Percentiles rank a stretch among this genome's conserved stretches.
These are phyloP conservation scores for Ophiothrix spiculata DNA, from an alignment of 35 echinoderm and acorn worm species.

Conservation along the genomic window DNA sequence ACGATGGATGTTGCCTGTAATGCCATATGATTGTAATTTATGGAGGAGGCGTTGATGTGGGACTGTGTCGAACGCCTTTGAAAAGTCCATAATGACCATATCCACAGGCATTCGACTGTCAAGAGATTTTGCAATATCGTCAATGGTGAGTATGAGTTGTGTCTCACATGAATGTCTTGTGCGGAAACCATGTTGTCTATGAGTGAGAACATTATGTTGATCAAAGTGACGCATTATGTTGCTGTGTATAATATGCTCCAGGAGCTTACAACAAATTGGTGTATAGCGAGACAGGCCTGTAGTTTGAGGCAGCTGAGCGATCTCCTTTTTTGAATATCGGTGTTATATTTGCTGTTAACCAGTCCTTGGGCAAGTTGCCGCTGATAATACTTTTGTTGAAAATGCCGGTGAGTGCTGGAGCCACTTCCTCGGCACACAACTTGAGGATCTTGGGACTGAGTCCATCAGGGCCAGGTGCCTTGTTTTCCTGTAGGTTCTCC, in stretches of 20 bases:
- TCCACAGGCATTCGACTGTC: constrained; percentile 21
- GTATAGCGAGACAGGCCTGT: constrained; percentile 29
- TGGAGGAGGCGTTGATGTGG: constrained; percentile 27
- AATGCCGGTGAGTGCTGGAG: not conserved
- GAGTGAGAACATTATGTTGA: not conserved
- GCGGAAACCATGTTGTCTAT: constrained; percentile 2
- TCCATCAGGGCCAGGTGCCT: constrained; percentile 9
- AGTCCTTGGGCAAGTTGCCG: constrained; percentile 6
- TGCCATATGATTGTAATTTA: constrained; percentile 35
- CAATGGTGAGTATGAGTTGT: too few relatives aligned
- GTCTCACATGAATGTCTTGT: not conserved
- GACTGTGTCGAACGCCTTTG: constrained; percentile 18
- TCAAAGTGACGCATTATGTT: constrained; percentile 22
- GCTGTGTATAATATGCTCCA: constrained; percentile 26
- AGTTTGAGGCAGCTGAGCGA: not conserved
- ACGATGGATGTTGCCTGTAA: constrained; percentile 15
- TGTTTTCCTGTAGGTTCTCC: not conserved
- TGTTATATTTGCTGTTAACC: constrained; percentile 15
- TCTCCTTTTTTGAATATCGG: constrained; percentile 27
- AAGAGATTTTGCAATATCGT: too few relatives aligned
- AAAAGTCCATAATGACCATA: constrained; percentile 47
- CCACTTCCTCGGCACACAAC: not conserved
- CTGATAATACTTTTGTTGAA: constrained; percentile 10
- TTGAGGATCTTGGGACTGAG: not conserved
- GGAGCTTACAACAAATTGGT: constrained; percentile 16